Conservation (phyloP, 2,888 invertebrate species). For the Eurytoma californica region DNA sequence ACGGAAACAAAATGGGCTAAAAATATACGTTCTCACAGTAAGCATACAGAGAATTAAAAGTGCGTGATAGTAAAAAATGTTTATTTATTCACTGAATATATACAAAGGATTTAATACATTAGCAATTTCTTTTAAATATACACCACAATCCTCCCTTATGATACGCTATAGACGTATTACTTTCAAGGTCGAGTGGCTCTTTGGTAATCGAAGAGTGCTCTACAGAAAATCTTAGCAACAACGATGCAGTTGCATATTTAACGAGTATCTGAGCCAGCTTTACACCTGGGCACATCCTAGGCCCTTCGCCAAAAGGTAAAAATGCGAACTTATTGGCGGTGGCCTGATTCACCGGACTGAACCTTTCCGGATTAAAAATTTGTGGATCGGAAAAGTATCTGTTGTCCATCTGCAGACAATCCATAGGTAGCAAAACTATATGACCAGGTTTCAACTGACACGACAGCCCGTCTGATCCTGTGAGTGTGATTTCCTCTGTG, state of each 20-base stretch:
- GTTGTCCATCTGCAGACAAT: constrained; percentile 19
- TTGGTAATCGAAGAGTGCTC: constrained; percentile 4
- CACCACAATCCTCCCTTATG: constrained; percentile 19
- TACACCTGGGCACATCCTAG: constrained; percentile 66
- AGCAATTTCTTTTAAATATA: not conserved
- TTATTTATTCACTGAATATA: too few species aligned
- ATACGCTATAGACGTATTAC: not conserved
- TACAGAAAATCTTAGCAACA: not conserved
- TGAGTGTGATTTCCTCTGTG: constrained; percentile 55
- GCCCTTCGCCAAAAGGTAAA: constrained; percentile 67
- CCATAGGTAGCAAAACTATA: constrained; percentile 56
- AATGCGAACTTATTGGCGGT: constrained; percentile 58
- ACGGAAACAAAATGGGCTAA: too few species aligned
- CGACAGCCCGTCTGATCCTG: constrained; percentile 60
- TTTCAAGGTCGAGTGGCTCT: not conserved
- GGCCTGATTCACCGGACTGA: constrained; percentile 46
- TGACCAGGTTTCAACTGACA: constrained; percentile 57
- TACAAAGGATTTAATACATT: too few species aligned
- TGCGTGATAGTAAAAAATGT: too few species aligned
- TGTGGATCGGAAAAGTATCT: constrained; percentile 30
- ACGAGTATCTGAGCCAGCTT: constrained; percentile 62
- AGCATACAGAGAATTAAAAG: too few species aligned
- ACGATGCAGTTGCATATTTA: constrained; percentile 54
- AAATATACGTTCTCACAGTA: too few species aligned
- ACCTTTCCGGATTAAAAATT: constrained; percentile 41